Evolutionary conservation across 2,797 vertebrate genomes (phyloP).

Genomic region (Lacerta viridis): DNA sequence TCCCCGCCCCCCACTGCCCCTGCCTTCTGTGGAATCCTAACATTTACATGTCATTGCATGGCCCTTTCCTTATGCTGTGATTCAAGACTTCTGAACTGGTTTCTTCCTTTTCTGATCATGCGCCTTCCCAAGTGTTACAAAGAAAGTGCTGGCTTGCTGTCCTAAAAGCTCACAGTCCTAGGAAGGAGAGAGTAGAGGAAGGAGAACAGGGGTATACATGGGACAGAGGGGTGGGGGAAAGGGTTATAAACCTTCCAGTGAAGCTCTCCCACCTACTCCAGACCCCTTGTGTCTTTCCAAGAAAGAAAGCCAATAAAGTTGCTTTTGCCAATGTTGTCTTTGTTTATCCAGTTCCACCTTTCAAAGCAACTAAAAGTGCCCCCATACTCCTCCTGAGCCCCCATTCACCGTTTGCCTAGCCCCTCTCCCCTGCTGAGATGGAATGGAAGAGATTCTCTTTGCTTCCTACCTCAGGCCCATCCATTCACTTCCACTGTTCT

Average conservation of each 20-base stretch:
- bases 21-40: background rate
- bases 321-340: no score
- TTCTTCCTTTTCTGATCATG: background rate
- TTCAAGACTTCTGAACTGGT: background rate
- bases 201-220: no score
- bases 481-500: background rate
- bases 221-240: background rate
- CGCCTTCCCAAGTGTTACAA: background rate
- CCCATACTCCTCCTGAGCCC: background rate
- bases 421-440: background rate
- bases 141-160: background rate
- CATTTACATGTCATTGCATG: background rate
- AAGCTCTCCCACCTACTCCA: background rate
- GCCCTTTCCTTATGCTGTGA: background rate
- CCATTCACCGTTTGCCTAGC: background rate
- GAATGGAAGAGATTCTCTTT: background rate
- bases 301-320: background rate
- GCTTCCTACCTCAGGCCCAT: background rate
- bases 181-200: background rate
- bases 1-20: background rate
- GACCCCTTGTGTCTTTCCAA: background rate
- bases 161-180: background rate
- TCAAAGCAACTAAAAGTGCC: background rate
- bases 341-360: background rate
- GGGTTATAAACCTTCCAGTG: background rate